Base-by-base conservation (phyloP, 2,797 vertebrate genomes). In the Eospalax fontanierii region DNA sequence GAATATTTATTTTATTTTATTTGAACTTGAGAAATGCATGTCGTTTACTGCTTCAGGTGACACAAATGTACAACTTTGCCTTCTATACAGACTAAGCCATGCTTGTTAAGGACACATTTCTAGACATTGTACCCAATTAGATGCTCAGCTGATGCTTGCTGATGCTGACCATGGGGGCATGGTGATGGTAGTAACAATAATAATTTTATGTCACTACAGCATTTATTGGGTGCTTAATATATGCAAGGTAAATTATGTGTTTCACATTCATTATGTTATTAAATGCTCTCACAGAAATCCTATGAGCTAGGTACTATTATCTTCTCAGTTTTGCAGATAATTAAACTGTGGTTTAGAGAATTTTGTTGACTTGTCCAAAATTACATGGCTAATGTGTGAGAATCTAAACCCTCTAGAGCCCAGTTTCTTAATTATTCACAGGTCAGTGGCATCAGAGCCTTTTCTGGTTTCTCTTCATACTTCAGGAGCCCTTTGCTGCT, bases 201-300 rank as follows among this genome's bases (percentile, higher is more conserved):
- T 93, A 87, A 68, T 78, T 96, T 57, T 83, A 95, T 73, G n/a
- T 88, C 95, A 90, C 30, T 91, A 40, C 10, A 94, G 74, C 75
- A 86, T 71, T 85, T 94, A 65, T 66, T 61, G 46, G 43, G 8
- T 38, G 30, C 59, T 94, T 92, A 71, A 57, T 92, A 21, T 78
- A 59, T 85, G 87, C 89, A 81, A 83, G 71, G 19, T 73, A 92
- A 90, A 88, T 81, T 81, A 43, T 85, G 33, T 93, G 59, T 91
- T 96, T 94, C 28, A 59, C 35, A 85, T 96, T 97, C 54, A 68
- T 75, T 91, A 78, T 90, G 65, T 92, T 80, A 95, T 63, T 93
- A 89, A 90, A 90, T 87, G 70, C n/a, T 93, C 83, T 92, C 87
- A 30, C 21, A 86, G 84, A 43, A 91, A 87, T 89, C 40, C 33